Evolutionary conservation across 2,888 invertebrate species (phyloP).

Genomic region (Polydrusus cervinus): DNA sequence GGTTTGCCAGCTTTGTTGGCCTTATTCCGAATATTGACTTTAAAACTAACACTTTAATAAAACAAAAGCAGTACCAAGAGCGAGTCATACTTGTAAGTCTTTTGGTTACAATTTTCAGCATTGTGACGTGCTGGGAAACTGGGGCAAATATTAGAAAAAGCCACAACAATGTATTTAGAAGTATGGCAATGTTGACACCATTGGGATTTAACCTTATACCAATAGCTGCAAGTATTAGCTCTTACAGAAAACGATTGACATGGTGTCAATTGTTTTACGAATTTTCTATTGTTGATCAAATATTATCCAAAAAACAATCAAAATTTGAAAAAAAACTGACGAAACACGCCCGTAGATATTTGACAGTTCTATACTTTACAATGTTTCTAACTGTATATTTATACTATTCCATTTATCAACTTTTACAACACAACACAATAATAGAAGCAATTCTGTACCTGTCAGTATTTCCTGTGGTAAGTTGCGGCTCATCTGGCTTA

Average conservation of each 20-base stretch:
- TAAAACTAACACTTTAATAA: not conserved
- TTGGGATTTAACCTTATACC: not conserved
- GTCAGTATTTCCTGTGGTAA: not conserved
- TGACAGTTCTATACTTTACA: not conserved
- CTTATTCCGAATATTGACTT: not conserved
- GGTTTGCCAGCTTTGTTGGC: not conserved
- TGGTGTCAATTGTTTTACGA: not conserved
- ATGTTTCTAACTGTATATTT: not conserved
- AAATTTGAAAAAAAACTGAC: not conserved
- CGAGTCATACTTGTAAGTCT: not conserved
- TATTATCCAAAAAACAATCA: not conserved
- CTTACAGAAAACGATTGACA: not conserved
- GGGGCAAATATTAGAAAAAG: not conserved
- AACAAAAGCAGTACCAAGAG: not conserved
- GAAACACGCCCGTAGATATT: not conserved
- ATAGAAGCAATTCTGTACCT: not conserved
- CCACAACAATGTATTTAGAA: not conserved
- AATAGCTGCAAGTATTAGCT: not conserved
- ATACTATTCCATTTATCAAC: not conserved
- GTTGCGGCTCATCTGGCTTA: not conserved
- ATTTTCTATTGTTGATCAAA: not conserved
- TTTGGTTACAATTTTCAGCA: not conserved
- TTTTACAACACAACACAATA: not conserved
- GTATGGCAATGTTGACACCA: not conserved
- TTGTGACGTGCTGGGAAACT: not conserved